These are phyloP conservation scores for Taeniopygia guttata DNA, from an alignment of 2,797 vertebrate species.

Conservation along the genomic window DNA sequence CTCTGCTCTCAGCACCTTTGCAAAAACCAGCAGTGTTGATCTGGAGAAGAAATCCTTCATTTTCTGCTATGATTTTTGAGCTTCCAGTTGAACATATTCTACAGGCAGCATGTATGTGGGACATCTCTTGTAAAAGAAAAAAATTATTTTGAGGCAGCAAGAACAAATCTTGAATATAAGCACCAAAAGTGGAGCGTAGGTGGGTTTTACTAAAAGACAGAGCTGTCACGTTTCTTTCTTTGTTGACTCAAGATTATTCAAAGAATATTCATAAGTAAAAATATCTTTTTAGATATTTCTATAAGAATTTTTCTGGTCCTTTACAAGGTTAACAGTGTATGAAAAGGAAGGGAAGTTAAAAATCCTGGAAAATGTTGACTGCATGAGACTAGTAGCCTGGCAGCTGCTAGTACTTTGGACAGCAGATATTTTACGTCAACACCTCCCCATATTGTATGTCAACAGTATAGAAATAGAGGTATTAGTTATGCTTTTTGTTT, in stretches of 20 bases:
- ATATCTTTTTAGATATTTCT: neutral
- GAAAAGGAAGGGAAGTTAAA: neutral
- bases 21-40: neutral
- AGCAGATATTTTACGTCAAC: neutral
- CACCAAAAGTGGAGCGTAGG: neutral
- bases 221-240: neutral
- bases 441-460: neutral
- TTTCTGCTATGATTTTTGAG: neutral
- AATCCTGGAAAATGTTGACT: neutral
- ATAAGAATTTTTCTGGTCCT: neutral
- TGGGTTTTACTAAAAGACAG: neutral
- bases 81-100: neutral
- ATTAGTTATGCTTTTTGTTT: neutral
- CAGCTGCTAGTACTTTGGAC: neutral
- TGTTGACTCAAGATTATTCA: neutral
- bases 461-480: neutral
- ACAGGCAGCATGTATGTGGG: fast-evolving
- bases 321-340: neutral
- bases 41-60: neutral
- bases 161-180: neutral
- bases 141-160: neutral
- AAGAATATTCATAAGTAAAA: neutral
- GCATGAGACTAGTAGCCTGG: fast-evolving
- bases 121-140: neutral
- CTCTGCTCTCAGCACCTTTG: neutral